phyloP scores from a whole-genome alignment of 2,113 vertebrate genomes.

The Saguinus imperator region DNA sequence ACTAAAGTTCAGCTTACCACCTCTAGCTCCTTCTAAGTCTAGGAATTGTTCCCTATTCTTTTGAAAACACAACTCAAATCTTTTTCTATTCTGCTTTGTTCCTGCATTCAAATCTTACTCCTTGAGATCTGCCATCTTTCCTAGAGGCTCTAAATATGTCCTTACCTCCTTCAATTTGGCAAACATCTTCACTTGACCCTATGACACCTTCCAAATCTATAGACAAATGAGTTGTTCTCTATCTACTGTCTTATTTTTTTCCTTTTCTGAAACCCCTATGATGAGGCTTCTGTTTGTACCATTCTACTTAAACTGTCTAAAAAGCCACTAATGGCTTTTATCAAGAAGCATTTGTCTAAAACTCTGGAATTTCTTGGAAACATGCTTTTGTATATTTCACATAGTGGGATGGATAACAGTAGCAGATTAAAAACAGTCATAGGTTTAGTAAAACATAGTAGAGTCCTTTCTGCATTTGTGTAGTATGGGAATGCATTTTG shows the following conservation, averaged over 20 bases:
- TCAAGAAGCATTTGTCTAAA: not conserved
- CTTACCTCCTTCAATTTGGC: not conserved
- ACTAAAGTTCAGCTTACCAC: not conserved
- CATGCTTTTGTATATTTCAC: conserved; percentile 17
- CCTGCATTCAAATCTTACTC: not conserved
- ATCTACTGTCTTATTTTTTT: not conserved
- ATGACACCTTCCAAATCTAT: not conserved
- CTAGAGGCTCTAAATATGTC: not conserved
- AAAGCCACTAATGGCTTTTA: not conserved
- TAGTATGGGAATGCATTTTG: not conserved
- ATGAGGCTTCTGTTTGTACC: not conserved
- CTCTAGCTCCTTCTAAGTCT: not conserved
- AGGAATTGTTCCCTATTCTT: not conserved
- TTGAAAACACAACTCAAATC: not conserved
- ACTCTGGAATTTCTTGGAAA: not conserved
- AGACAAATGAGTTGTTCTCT: not conserved
- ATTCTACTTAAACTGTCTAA: not conserved
- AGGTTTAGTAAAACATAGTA: not conserved
- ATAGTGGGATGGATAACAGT: not conserved
- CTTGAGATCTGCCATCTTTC: not conserved
- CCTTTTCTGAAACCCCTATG: not conserved
- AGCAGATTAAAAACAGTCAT: not conserved
- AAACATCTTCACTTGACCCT: not conserved
- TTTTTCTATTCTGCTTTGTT: not conserved
- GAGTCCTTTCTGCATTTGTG: not conserved